Conservation (phyloP, 2,113 vertebrate species). For the Tenrec ecaudatus region DNA sequence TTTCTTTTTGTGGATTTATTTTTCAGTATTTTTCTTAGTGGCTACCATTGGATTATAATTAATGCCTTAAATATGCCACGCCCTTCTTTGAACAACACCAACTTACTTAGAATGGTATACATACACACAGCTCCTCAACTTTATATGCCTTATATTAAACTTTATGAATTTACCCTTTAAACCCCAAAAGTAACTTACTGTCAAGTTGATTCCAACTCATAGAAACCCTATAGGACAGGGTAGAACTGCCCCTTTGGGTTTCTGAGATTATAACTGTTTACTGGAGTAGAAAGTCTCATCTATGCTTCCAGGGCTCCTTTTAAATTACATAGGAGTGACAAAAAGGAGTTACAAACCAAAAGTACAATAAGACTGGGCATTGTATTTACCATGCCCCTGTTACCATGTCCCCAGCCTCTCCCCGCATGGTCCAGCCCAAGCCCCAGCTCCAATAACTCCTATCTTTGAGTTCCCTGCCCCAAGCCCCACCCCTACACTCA, state of each 20-base stretch:
- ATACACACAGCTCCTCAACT: background rate
- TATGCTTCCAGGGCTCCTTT: no score
- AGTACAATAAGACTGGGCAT: background rate
- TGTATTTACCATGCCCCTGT: background rate
- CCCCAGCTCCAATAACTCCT: background rate
- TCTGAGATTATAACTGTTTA: no score
- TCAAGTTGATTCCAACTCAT: no score
- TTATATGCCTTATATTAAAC: background rate
- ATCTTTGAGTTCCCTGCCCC: background rate
- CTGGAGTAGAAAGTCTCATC: no score
- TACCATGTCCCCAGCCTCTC: no score
- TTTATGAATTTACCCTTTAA: background rate
- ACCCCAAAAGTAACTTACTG: background rate
- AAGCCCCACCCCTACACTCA: background rate
- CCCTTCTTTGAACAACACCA: background rate
- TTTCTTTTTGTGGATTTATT: background rate
- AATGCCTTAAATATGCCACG: background rate
- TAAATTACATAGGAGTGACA: background rate
- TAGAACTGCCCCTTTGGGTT: no score
- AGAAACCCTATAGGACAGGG: no score
- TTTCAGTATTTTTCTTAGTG: background rate
- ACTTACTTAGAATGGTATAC: background rate
- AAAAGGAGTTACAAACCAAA: background rate
- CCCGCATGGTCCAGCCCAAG: background rate
- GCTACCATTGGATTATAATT: background rate